Evolutionary conservation across 2,797 vertebrate species (phyloP), one percentile per base, ranked within the genome.

Genomic region (Choloepus didactylus): DNA sequence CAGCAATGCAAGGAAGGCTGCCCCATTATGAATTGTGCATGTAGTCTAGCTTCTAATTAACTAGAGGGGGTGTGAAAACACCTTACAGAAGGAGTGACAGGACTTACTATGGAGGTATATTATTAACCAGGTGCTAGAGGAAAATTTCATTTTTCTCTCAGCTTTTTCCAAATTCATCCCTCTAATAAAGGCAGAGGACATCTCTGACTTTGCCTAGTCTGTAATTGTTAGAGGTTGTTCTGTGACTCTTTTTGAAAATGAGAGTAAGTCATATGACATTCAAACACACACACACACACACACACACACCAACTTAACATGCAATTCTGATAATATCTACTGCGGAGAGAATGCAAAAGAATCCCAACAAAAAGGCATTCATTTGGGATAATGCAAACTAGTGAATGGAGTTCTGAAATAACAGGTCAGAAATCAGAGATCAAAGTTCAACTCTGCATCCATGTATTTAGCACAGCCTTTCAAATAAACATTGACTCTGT

Each of bases 1-100:
- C 94, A 97, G 92, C 97, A 59, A 64, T 92, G 29, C 35, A 82
- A 76, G 97, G 96, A 97, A 97, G 97, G 97, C 95, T 96, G 97
- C 29, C 46, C 92, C 93, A 96, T 97, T 97, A 96, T 96, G 93
- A 98, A 97, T 97, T 97, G 94, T 66, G 80, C 94, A 92, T 96
- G 91, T 93, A 97, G 96, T 97, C 97, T 97, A 97, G 97, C 97
- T 98, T 98, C 97, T 98, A 97, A 98, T 98, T 98, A 98, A 98
- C 95, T 89, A 91, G 84, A 96, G 90, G 87, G 89, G 83, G 87
- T 97, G 96, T 92, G 94, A 97, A 96, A 96, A 80, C 41, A 51
- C 31, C 29, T 44, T 27, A 21, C 31, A 12, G 64, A 60, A 91
- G 62, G 95, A 96, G 80, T 89, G 75, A 67, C 62, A 66, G 75